Base-by-base conservation (phyloP, 2,797 vertebrate species). In the Enteromius trimaculatus region DNA sequence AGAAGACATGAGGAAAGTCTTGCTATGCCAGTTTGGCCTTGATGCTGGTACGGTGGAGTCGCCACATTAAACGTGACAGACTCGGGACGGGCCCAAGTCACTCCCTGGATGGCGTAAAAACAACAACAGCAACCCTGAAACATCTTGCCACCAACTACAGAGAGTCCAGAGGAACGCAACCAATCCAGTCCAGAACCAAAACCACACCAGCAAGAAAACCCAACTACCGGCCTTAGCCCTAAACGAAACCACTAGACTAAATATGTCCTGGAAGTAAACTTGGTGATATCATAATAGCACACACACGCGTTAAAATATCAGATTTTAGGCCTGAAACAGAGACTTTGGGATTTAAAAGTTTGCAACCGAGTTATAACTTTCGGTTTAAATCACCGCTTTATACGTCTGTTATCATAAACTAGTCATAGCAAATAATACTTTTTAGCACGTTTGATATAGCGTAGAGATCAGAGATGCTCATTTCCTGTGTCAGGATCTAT, bases 1-100 rank as follows among this genome's bases (percentile, higher is more conserved):
- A 47, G 37, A 51, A 81, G 81, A 77, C 23, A 83, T 83, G 81
- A 83, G 62, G 81, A 83, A 77, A 77, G 81, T 83, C 81, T 34
- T 58, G 74, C 62, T 53, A 2, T 65, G 75, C 79, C 53, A 42
- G 72, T 71, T 77, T 14, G 14, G 70, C 34, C 71, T 69, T 47
- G 70, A 75, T 75, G 7, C 70, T 75, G 42, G 68, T 23, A 17
- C 26, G 51, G 26, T 21, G 19, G 60, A 66, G 34, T 42, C 80
- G 68, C 37, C 51, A 71, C 37, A 60, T 44, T 70, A 72, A 37
- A 74, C 19, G 14, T 51, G 79, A 34, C 66, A 60, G 53, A 51
- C 60, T 4, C 34, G 6, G 49, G 65, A 80, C 44, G 26, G 51
- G 58, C 80, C 44, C 58, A n/a, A 58, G 60, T n/a, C 81, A 75